These are phyloP conservation scores for Palloptera scutellata DNA, from an alignment of 2,888 invertebrate species.

Conservation along the genomic window DNA sequence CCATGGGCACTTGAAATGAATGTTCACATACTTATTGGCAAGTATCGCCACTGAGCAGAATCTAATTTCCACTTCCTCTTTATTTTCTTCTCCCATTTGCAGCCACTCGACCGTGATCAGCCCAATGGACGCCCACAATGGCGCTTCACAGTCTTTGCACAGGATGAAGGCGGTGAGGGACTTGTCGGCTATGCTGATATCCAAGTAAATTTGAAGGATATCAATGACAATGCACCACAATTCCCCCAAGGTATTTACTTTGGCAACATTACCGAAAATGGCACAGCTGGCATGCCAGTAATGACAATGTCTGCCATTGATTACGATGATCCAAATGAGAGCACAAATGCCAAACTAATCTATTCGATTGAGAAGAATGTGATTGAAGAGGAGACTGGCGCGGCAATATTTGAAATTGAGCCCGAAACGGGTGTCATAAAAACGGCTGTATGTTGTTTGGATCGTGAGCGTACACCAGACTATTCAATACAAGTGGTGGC, in stretches of 20 bases:
- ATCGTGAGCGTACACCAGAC: slow-evolving; percentile 92
- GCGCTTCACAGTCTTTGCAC: slow-evolving; percentile 94
- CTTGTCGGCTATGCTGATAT: slow-evolving; percentile 96
- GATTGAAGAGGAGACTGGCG: slow-evolving; percentile 94
- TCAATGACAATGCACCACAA: slow-evolving; percentile 95
- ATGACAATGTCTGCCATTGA: slow-evolving; percentile 98
- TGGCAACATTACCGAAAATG: slow-evolving; percentile 95
- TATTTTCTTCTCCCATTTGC: slow-evolving; percentile 48
- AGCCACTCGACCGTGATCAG: slow-evolving; percentile 95
- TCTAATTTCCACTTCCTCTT: too few relatives aligned
- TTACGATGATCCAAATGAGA: slow-evolving; percentile 94
- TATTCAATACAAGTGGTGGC: slow-evolving; percentile 96
- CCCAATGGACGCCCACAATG: slow-evolving; percentile 94
- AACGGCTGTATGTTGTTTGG: slow-evolving; percentile 92
- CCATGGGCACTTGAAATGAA: too few relatives aligned
- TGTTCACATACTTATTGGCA: too few relatives aligned
- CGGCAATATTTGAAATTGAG: slow-evolving; percentile 95
- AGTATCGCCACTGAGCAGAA: too few relatives aligned
- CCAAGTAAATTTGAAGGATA: slow-evolving; percentile 94
- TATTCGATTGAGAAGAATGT: slow-evolving; percentile 97
- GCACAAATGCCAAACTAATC: slow-evolving; percentile 90
- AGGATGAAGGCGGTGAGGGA: slow-evolving; percentile 94
- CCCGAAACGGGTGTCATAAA: slow-evolving; percentile 93
- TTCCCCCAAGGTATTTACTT: slow-evolving; percentile 94
- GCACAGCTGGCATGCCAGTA: slow-evolving; percentile 95